These are phyloP conservation scores for Blastomussa wellsi DNA, from an alignment of 92 coral and sea anemone species.

Conservation along the genomic window DNA sequence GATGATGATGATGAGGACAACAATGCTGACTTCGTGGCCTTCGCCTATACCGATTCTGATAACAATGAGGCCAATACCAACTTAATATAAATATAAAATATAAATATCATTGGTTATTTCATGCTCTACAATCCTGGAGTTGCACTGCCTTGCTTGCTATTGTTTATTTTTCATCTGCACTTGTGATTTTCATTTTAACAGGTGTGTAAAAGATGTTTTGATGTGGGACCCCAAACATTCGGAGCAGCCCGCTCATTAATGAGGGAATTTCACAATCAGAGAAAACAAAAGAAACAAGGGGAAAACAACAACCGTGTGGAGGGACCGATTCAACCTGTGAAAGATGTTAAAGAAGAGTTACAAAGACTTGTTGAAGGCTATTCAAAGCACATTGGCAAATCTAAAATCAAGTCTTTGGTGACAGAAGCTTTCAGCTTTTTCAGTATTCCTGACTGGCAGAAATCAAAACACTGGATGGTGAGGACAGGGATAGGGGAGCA, in stretches of 20 bases:
- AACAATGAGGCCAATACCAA: no score
- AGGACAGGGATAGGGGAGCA: neutral
- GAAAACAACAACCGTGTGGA: slow-evolving; percentile 7
- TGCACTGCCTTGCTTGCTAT: neutral
- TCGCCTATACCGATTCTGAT: no score
- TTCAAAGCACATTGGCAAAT: slow-evolving; percentile 62
- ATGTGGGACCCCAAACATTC: slow-evolving; percentile 86
- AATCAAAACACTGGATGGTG: slow-evolving; percentile 84
- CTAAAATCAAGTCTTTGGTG: slow-evolving; percentile 72
- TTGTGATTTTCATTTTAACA: slow-evolving; percentile 21
- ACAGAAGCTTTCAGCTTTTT: slow-evolving; percentile 74
- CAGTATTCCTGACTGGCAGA: slow-evolving; percentile 94
- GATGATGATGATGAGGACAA: no score
- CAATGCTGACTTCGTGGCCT: no score
- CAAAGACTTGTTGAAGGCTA: slow-evolving; percentile 78
- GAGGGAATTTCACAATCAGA: slow-evolving; percentile 40
- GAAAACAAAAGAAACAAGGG: slow-evolving; percentile 14
- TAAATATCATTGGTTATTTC: no score
- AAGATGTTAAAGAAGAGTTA: slow-evolving; percentile 58
- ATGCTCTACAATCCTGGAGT: no score
- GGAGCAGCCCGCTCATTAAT: slow-evolving; percentile 60
- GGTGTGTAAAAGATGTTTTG: slow-evolving; percentile 93
- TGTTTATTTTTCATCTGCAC: neutral
- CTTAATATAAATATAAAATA: no score
- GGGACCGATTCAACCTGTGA: slow-evolving; percentile 8